phyloP scores from a whole-genome alignment of 2,797 vertebrate species.

The Cacajao melanocephalus region DNA sequence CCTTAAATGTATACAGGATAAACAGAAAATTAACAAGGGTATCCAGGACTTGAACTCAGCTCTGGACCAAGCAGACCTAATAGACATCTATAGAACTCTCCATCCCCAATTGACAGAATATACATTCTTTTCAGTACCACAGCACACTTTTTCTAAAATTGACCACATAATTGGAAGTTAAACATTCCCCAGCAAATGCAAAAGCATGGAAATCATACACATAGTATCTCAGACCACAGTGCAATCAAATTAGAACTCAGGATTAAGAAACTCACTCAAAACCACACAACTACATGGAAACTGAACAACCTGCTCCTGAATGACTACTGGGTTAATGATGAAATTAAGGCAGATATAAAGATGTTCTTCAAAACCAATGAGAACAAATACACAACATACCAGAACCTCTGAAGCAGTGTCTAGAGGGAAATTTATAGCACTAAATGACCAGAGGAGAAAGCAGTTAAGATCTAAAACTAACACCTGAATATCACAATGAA shows the following conservation, averaged over 20 bases:
- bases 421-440: too few species aligned
- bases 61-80: neutral
- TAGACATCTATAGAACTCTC: neutral
- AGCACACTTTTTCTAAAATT: neutral
- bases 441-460: too few species aligned
- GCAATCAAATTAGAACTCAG: neutral
- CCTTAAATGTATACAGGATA: neutral
- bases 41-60: neutral
- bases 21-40: neutral
- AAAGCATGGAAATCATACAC: neutral
- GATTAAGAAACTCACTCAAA: neutral
- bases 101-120: too few species aligned
- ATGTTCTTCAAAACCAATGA: rapidly evolving
- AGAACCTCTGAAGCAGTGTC: too few species aligned
- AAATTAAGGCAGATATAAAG: too few species aligned
- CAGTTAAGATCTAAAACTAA: too few species aligned
- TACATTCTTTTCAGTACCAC: neutral
- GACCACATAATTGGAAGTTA: neutral
- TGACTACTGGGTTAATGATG: too few species aligned
- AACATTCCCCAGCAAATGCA: neutral
- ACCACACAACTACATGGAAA: neutral
- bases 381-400: too few species aligned
- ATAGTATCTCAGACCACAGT: neutral
- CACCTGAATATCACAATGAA: too few species aligned
- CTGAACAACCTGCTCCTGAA: too few species aligned